phyloP scores from a whole-genome alignment of 2,888 invertebrate genomes.

The Idaea biselata region DNA sequence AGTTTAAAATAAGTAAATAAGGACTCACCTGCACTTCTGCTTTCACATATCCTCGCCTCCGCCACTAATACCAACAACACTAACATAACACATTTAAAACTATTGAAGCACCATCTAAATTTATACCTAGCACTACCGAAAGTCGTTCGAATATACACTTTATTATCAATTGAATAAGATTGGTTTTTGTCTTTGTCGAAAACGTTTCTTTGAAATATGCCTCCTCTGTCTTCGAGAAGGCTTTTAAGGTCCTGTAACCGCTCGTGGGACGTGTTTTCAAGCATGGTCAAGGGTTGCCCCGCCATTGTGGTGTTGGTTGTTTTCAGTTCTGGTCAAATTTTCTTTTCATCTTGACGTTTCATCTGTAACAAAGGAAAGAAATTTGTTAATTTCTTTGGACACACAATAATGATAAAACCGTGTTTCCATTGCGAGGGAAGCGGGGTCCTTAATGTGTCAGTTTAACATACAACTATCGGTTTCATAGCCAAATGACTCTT shows the following conservation, averaged over 20 bases:
- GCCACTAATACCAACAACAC: conserved; percentile 60
- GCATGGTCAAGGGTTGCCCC: neutral
- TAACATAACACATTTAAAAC: conserved; percentile 66
- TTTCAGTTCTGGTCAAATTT: conserved; percentile 58
- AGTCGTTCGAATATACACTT: conserved; percentile 43
- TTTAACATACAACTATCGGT: too few relatives aligned
- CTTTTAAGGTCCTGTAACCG: conserved; percentile 68
- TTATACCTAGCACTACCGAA: conserved; percentile 51
- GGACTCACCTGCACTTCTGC: conserved; percentile 71
- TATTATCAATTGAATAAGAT: conserved; percentile 52
- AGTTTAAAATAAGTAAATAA: neutral
- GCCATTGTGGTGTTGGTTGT: conserved; percentile 47
- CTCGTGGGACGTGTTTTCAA: neutral
- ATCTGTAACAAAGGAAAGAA: conserved; percentile 63
- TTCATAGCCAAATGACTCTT: neutral
- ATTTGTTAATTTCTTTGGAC: conserved; percentile 5
- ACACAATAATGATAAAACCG: neutral
- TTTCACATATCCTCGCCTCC: conserved; percentile 55
- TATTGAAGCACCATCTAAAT: conserved; percentile 62
- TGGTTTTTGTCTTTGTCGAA: conserved; percentile 44
- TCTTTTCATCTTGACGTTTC: conserved; percentile 57
- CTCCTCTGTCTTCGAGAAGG: conserved; percentile 73
- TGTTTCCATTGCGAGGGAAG: neutral
- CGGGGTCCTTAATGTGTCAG: too few relatives aligned
- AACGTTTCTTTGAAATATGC: conserved; percentile 31